Base-by-base conservation (phyloP, 2,797 vertebrate genomes). In the Buceros bicornis region DNA sequence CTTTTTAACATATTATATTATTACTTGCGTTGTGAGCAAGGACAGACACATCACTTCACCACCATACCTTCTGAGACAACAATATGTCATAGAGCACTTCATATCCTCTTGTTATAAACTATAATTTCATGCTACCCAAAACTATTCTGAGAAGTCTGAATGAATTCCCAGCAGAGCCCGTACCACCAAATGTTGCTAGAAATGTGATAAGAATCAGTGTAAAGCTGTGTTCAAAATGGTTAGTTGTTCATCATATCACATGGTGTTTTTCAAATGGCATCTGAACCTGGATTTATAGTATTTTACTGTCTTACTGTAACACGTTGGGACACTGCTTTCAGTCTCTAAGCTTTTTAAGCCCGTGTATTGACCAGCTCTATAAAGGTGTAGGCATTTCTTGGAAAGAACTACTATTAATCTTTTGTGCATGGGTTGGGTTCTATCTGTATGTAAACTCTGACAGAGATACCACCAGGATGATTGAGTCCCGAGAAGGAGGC, bases 1-100 rank as follows among this genome's bases (percentile, higher is more conserved):
- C 95, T 96, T 87, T 95, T 95, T 94, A 69, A 87, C 73, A 83
- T 97, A 93, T 94, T 97, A 79, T 90, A 95, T 96, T 95, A 95
- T 64, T 8, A 56, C 76, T 71, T 42, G 71, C 62, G 88, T 87
- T 87, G 51, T 81, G 61, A 82, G 64, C 60, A 48, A 90, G 67
- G 84, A 70, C 45, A 48, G 45, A 21, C 20, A 17, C 4, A 8
- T 18, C 54, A 60, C 25, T 16, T 89, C 79, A 82, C 50, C 47
- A 29, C 76, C 86, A 65, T 35, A 56, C 45, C 50, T 53, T 81
- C 62, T 31, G 26, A 26, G 15, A 24, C 29, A 81, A 11, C 40
- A n/a, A 25, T 29, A n/a, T 21, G 33, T n/a, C 43, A 37, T 64
- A 43, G 40, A 86, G 37, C n/a, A 8, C 61, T 82, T 74, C 35